Evolutionary conservation across 2,888 invertebrate genomes (phyloP).

Genomic region (Rhagonycha lutea): DNA sequence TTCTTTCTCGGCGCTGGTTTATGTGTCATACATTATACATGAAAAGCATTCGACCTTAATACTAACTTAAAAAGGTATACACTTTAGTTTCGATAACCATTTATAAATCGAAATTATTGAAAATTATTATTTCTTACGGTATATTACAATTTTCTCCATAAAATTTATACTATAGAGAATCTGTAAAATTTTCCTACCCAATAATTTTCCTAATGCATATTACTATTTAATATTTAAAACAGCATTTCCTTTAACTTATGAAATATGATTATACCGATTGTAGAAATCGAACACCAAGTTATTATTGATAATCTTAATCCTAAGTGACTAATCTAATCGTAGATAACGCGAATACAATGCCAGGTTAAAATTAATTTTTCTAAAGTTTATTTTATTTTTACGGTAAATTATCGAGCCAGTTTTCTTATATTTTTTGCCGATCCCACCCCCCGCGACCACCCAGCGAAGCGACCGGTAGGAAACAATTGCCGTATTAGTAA

Average conservation of each 20-base stretch:
- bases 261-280: background rate
- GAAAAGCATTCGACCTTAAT: slow-evolving; percentile 22
- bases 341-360: background rate
- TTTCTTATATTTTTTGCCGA: background rate
- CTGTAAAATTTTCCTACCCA: background rate
- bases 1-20: slow-evolving; percentile 44
- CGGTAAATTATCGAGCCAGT: background rate
- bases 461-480: background rate
- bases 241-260: background rate
- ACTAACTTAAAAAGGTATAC: slow-evolving; percentile 25
- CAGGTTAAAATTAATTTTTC: no score
- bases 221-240: background rate
- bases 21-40: slow-evolving; percentile 44
- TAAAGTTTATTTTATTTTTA: no score
- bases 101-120: slow-evolving; percentile 22
- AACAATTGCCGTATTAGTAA: background rate
- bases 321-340: background rate
- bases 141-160: background rate
- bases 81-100: slow-evolving; percentile 19
- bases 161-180: background rate
- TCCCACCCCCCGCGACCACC: background rate
- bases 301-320: no score
- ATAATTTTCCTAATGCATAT: background rate
- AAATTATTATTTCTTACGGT: background rate
- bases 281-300: no score